phyloP scores from a whole-genome alignment of 1,140 invertebrate species.

The Leguminivora glycinivorella region DNA sequence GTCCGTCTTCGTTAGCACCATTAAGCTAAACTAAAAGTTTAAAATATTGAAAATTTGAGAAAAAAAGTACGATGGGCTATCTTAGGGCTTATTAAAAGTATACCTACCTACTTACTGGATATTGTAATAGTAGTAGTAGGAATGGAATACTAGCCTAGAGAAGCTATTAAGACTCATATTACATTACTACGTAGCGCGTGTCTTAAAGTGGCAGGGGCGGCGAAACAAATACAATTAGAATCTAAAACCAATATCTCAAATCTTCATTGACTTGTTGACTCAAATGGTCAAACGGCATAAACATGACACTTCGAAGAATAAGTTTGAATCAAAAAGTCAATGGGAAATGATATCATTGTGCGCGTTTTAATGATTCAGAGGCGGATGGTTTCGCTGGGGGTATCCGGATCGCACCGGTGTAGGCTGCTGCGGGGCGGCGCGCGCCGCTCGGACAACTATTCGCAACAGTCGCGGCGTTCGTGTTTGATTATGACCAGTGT shows the following conservation, averaged over 20 bases:
- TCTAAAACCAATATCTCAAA: not conserved
- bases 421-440: not conserved
- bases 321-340: not conserved
- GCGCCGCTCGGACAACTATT: not conserved
- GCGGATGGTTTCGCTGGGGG: not conserved
- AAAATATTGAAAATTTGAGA: too few species aligned
- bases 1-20: too few species aligned
- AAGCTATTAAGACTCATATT: too few species aligned
- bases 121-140: too few species aligned
- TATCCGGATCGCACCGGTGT: constrained; percentile 20
- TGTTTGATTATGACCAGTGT: not conserved
- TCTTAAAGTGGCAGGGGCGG: too few species aligned
- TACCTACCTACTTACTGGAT: too few species aligned
- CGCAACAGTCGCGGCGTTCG: not conserved
- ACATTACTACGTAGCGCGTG: too few species aligned
- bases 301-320: not conserved
- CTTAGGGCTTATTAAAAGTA: too few species aligned
- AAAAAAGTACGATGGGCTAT: too few species aligned
- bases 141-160: too few species aligned
- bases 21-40: too few species aligned
- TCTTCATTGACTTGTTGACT: not conserved
- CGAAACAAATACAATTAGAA: too few species aligned
- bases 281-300: not conserved
- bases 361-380: constrained; percentile 1
- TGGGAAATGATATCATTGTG: not conserved